Evolutionary conservation across 2,113 vertebrate species (phyloP).

Genomic region (Syrrhaptes paradoxus): DNA sequence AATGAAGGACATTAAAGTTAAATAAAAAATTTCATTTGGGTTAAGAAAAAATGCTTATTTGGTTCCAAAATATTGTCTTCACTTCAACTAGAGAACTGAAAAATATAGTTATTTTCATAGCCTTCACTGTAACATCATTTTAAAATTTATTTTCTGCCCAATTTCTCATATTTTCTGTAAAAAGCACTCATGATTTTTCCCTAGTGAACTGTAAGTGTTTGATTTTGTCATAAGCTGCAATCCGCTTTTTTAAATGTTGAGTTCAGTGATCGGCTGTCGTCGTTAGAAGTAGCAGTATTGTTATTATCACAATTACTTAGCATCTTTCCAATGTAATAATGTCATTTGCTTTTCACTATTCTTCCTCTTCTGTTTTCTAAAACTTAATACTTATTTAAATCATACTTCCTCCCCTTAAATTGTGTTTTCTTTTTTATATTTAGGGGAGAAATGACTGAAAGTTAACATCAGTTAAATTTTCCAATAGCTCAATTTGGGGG

Average conservation of each 20-base stretch:
- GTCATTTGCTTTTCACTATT: neutral
- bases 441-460: neutral
- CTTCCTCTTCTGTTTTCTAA: neutral
- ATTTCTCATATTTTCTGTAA: neutral
- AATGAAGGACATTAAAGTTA: neutral
- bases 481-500: neutral
- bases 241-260: neutral
- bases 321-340: neutral
- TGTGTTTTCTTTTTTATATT: neutral
- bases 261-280: neutral
- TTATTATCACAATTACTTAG: neutral
- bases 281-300: neutral
- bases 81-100: neutral
- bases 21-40: conserved; percentile 19
- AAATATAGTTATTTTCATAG: neutral
- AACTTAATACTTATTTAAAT: neutral
- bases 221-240: neutral
- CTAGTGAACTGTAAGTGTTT: neutral
- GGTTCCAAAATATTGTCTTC: neutral
- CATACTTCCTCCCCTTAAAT: neutral
- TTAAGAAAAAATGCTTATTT: conserved; percentile 27
- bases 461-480: neutral
- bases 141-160: neutral
- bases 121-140: neutral
- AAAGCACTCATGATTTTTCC: neutral